A percentile compares a stretch with the other conserved stretches of the same genome.
These are phyloP conservation scores for Whitmania pigra DNA, from an alignment of 1,140 invertebrate species.

Conservation along the genomic window DNA sequence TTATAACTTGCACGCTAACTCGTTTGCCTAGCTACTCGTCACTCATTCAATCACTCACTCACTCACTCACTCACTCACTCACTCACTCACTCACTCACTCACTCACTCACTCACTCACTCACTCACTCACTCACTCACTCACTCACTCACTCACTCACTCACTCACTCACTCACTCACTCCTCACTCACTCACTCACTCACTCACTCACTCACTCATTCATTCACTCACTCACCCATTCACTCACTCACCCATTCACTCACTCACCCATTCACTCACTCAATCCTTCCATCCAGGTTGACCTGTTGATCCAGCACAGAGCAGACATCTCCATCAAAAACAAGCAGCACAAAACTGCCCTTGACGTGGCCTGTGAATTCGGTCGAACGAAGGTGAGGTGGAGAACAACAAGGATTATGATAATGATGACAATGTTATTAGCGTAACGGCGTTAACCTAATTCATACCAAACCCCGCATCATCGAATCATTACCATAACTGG, in stretches of 20 bases:
- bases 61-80: not conserved
- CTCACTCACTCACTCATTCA: not conserved
- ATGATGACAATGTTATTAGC: not conserved
- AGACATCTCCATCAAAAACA: constrained; percentile 37
- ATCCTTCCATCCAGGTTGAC: constrained; percentile 26
- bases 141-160: not conserved
- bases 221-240: not conserved
- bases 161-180: not conserved
- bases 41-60: no score
- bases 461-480: no score
- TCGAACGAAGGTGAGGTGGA: constrained; percentile 3
- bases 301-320: constrained; percentile 39
- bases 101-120: not conserved
- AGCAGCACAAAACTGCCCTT: constrained; percentile 40
- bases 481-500: no score
- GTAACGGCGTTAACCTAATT: no score
- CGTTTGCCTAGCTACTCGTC: no score
- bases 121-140: not conserved
- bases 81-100: not conserved
- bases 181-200: not conserved
- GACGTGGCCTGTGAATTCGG: constrained; percentile 45
- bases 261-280: not conserved
- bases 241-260: not conserved
- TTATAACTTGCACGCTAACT: no score
- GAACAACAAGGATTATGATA: constrained; percentile 7